phyloP scores from a whole-genome alignment of 2,113 vertebrate species.

The Petroica traversi region DNA sequence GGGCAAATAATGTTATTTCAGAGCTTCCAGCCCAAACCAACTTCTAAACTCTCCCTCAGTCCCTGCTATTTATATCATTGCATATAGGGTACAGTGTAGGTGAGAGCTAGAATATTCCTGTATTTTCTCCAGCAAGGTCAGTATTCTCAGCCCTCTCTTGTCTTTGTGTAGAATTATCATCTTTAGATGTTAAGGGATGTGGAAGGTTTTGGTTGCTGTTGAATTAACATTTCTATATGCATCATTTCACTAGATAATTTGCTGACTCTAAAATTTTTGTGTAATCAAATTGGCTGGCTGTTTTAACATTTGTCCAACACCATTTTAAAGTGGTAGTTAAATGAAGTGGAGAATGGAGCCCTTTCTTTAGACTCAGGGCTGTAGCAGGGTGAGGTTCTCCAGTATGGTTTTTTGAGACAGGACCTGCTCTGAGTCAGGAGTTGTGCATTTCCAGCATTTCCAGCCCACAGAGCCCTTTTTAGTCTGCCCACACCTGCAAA shows the following conservation, averaged over 20 bases:
- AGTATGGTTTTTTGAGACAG: neutral
- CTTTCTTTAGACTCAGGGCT: neutral
- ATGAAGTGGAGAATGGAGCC: neutral
- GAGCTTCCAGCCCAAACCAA: neutral
- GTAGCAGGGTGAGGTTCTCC: neutral
- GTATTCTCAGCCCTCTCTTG: neutral
- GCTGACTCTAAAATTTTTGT: constrained; percentile 33
- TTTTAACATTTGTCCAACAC: neutral
- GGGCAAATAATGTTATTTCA: neutral
- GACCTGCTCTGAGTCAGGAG: neutral
- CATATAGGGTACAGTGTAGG: neutral
- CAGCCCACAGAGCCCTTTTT: neutral
- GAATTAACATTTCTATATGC: constrained; percentile 7
- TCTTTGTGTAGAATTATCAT: neutral
- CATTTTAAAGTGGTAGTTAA: neutral
- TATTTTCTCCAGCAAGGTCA: neutral
- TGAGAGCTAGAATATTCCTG: neutral
- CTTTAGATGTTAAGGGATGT: neutral
- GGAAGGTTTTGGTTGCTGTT: neutral
- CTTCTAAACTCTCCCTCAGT: neutral
- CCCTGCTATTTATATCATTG: neutral
- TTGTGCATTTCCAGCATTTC: neutral
- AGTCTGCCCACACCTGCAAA: neutral
- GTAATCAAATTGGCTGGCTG: neutral
- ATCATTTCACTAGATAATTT: constrained; percentile 49